phyloP scores from a whole-genome alignment of 2,797 vertebrate species.

The Tiaroga cobitis region DNA sequence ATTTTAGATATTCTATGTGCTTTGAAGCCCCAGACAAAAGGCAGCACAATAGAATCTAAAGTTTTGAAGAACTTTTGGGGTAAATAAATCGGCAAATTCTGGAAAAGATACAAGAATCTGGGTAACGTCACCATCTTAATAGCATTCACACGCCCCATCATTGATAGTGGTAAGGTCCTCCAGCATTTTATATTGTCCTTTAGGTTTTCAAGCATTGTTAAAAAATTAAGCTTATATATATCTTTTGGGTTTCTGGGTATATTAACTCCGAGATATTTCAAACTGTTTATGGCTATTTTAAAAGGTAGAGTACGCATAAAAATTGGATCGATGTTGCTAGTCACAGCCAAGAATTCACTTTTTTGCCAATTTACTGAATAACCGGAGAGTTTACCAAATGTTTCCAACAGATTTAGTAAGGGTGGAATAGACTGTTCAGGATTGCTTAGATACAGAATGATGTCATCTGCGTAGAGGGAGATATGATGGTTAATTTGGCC shows the following conservation, averaged over 20 bases:
- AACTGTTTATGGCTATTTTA: not conserved
- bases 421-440: not conserved
- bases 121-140: not conserved
- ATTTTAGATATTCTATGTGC: not conserved
- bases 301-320: not conserved
- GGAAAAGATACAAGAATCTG: not conserved
- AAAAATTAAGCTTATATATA: not conserved
- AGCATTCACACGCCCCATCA: not conserved
- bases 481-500: not conserved
- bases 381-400: not conserved
- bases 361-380: constrained; percentile 1
- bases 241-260: not conserved
- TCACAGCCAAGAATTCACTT: not conserved
- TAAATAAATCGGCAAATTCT: not conserved
- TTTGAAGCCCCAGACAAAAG: not conserved
- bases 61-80: not conserved
- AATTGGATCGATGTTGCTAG: not conserved
- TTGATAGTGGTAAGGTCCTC: not conserved
- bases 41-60: not conserved
- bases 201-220: not conserved
- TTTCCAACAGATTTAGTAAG: not conserved
- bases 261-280: not conserved
- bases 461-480: not conserved
- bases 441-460: not conserved
- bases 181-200: not conserved